Evolutionary conservation across 2,888 invertebrate genomes (phyloP), one percentile per base, ranked within the genome.

Genomic region (Stegana nigrithorax): DNA sequence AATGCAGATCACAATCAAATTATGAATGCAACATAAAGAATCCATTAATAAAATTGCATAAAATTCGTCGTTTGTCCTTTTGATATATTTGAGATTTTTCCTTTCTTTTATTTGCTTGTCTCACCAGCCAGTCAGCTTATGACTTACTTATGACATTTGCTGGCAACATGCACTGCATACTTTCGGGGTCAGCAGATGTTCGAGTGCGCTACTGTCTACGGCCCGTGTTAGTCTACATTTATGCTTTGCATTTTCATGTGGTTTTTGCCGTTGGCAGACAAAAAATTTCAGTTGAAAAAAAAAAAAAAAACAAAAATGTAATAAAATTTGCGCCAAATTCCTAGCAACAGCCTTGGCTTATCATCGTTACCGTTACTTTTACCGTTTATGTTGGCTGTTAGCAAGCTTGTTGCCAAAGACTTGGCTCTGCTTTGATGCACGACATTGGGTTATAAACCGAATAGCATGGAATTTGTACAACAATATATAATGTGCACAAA

Each of bases 251-350:
- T 17, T 26, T 0, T 1, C 6, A 10, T 59, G 3, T 17, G 32
- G 10, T 29, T 32, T 75, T 73, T 75, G 68, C 75, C n/a, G n/a
- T n/a, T n/a, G n/a, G n/a, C n/a, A n/a, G n/a, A n/a, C n/a, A n/a
- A n/a, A n/a, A n/a, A n/a, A n/a, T n/a, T n/a, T n/a, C n/a, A n/a
- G n/a, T n/a, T n/a, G n/a, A n/a, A n/a, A n/a, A n/a, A n/a, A n/a
- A n/a, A n/a, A 72, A 74, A 72, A 74, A 74, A 74, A 73, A 74
- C 72, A 72, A 74, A 75, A 75, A 75, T 72, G 70, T n/a, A n/a
- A n/a, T n/a, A n/a, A n/a, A n/a, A n/a, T n/a, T n/a, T 75, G 72
- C 69, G 67, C 64, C 68, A 60, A 53, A 55, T 55, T 55, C 32
- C 14, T 60, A 60, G 72, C 70, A 66, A 68, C 68, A 68, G 62